These are phyloP conservation scores for Ectropis crepuscularia DNA, from an alignment of 2,888 invertebrate species.

Conservation along the genomic window DNA sequence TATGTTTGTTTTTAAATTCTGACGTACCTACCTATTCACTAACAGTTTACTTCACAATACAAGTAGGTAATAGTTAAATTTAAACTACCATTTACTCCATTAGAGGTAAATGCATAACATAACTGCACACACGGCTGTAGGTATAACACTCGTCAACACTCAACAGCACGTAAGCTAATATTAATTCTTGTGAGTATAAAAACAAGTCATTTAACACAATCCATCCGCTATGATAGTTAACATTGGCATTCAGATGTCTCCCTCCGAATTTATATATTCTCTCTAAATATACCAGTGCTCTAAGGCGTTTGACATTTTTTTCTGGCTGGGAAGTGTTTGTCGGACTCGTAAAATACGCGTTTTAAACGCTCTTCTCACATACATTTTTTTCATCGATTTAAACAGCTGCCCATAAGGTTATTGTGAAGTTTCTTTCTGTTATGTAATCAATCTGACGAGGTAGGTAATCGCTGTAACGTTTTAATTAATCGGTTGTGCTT, in stretches of 20 bases:
- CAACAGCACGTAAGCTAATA: not conserved
- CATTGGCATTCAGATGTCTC: slow-evolving; percentile 79
- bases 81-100: too few relatives aligned
- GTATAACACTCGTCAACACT: not conserved
- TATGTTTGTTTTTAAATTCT: too few relatives aligned
- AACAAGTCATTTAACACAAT: slow-evolving; percentile 43
- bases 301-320: slow-evolving; percentile 69
- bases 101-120: too few relatives aligned
- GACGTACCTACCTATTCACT: too few relatives aligned
- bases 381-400: slow-evolving; percentile 20
- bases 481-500: not conserved
- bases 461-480: slow-evolving; percentile 1
- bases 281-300: slow-evolving; percentile 67
- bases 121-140: too few relatives aligned
- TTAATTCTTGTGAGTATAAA: not conserved
- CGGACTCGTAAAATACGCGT: slow-evolving; percentile 49
- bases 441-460: slow-evolving; percentile 8
- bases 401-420: slow-evolving; percentile 17
- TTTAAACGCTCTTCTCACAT: slow-evolving; percentile 36
- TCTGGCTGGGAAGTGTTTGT: slow-evolving; percentile 49
- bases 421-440: slow-evolving; percentile 24
- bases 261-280: slow-evolving; percentile 75
- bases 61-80: too few relatives aligned
- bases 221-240: slow-evolving; percentile 70
- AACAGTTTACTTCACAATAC: too few relatives aligned